Evolutionary conservation across 2,113 vertebrate species (phyloP).

Genomic region (Muscicapa adusta): DNA sequence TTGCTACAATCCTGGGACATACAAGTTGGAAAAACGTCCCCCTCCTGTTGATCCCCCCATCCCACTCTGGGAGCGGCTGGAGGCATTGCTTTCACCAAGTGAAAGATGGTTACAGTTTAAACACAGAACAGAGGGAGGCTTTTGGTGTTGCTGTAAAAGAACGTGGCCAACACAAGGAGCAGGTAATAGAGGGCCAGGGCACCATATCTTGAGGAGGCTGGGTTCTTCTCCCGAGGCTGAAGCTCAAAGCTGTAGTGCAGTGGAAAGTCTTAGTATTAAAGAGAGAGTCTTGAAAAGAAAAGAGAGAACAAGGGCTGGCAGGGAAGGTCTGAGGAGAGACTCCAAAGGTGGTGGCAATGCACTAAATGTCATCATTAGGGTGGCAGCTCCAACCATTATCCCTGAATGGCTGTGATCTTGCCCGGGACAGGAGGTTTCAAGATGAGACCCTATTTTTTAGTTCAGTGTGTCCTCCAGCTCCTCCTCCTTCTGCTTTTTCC

Average conservation of each 20-base stretch:
- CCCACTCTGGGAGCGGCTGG: not conserved
- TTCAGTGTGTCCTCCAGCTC: constrained; percentile 74
- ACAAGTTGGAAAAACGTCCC: not conserved
- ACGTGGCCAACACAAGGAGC: not conserved
- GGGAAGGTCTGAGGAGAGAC: not conserved
- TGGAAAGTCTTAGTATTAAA: not conserved
- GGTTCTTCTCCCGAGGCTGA: not conserved
- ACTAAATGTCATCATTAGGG: not conserved
- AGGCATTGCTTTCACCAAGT: not conserved
- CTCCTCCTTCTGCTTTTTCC: constrained; percentile 85
- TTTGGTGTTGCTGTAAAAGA: not conserved
- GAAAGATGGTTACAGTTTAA: not conserved
- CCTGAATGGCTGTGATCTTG: not conserved
- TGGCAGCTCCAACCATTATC: not conserved
- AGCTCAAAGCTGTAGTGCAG: constrained; percentile 3
- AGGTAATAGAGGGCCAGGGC: not conserved
- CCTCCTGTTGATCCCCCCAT: accelerated
- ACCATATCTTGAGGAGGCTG: not conserved
- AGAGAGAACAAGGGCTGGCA: not conserved
- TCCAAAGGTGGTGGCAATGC: not conserved
- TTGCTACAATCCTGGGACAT: not conserved
- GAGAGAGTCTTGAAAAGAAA: constrained; percentile 1
- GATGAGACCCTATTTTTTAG: not conserved
- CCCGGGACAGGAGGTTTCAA: not conserved
- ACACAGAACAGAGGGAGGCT: not conserved